Conservation (phyloP, 2,113 vertebrate species). For the Pelecanus crispus region DNA sequence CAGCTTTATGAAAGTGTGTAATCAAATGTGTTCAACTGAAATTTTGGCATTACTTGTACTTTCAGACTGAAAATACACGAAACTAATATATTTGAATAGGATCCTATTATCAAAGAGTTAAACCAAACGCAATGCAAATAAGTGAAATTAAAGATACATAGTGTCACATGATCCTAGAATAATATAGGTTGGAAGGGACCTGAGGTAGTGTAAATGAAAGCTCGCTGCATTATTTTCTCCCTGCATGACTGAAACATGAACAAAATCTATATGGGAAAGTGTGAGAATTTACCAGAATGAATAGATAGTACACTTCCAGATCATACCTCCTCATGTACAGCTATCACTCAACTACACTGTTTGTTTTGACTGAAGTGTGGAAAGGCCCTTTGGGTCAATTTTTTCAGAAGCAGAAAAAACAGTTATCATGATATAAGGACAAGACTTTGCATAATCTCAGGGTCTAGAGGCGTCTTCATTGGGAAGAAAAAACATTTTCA, state of each 20-base stretch:
- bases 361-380: neutral
- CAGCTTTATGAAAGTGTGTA: conserved; percentile 45
- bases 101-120: neutral
- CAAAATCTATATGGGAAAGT: neutral
- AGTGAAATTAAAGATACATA: neutral
- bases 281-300: neutral
- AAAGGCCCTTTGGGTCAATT: neutral
- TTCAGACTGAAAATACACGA: neutral
- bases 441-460: neutral
- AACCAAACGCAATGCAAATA: neutral
- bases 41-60: neutral
- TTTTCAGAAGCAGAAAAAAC: neutral
- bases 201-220: neutral
- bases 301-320: neutral
- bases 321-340: neutral
- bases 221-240: neutral
- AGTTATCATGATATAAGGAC: neutral
- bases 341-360: neutral
- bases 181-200: neutral
- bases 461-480: neutral
- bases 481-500: neutral
- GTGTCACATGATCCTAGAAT: neutral
- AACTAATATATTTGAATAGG: neutral
- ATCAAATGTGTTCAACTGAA: neutral
- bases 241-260: neutral